Evolutionary conservation across 1,140 invertebrate species (phyloP).

Genomic region (Lethrus apterus): DNA sequence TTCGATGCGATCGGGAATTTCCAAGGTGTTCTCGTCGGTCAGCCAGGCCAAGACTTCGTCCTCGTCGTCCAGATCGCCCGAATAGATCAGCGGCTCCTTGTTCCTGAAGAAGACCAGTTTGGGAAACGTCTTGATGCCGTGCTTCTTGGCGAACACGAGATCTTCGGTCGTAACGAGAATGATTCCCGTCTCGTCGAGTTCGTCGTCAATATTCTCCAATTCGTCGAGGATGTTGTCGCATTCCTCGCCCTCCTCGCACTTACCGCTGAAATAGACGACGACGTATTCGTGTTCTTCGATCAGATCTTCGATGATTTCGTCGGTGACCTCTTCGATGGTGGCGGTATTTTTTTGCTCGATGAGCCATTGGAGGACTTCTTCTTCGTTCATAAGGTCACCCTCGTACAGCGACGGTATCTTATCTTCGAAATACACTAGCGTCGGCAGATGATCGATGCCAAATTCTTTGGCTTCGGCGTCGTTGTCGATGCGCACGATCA

Average conservation of each 20-base stretch:
- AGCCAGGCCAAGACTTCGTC: slow-evolving; percentile 86
- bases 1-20: slow-evolving; percentile 89
- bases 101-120: slow-evolving; percentile 86
- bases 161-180: slow-evolving; percentile 92
- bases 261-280: slow-evolving; percentile 87
- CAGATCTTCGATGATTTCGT: slow-evolving; percentile 80
- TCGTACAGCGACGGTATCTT: slow-evolving; percentile 88
- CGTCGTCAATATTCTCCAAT: slow-evolving; percentile 89
- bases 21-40: slow-evolving; percentile 84
- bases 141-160: slow-evolving; percentile 69
- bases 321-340: slow-evolving; percentile 91
- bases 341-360: slow-evolving; percentile 84
- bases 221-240: slow-evolving; percentile 79
- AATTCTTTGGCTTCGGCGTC: slow-evolving; percentile 83
- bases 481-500: slow-evolving; percentile 83
- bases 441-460: slow-evolving; percentile 83
- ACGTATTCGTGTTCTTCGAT: slow-evolving; percentile 91
- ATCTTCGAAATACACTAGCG: slow-evolving; percentile 84
- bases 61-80: slow-evolving; percentile 81
- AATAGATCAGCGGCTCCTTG: slow-evolving; percentile 71
- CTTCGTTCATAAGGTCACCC: slow-evolving; percentile 85
- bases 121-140: slow-evolving; percentile 78
- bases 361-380: slow-evolving; percentile 85
- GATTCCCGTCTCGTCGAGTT: slow-evolving; percentile 86
- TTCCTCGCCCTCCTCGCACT: slow-evolving; percentile 77